Base-by-base conservation (phyloP, 2,113 vertebrate genomes). In the Gorilla gorilla region DNA sequence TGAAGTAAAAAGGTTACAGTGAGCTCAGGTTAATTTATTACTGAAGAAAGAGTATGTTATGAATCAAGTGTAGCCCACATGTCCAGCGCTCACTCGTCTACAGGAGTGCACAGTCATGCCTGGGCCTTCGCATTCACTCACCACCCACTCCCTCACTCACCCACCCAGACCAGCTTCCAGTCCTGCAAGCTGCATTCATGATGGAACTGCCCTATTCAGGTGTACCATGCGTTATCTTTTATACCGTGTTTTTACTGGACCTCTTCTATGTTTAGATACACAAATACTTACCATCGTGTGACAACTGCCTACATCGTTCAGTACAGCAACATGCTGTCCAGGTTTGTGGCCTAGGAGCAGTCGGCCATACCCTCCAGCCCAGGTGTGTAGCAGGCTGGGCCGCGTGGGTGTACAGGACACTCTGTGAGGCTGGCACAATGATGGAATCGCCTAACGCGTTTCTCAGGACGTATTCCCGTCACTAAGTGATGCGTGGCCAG, bases 361-460 rank as follows among this genome's bases (percentile, higher is more conserved):
- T 11, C 0, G 11, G 72, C 70, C 16, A 22, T 13, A 25, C 72
- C 70, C 22, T 23, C 5, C 68, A 38, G 68, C n/a, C 70, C 18
- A 0, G 68, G 70, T 30, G 27, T 23, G 70, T 0, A 9, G 22
- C 5, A 64, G 72, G 40, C 40, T 6, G 12, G 11, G 40, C 40
- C 40, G 6, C 2, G 8, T 1, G 40, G 72, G 38, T 40, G 72
- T 75, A 25, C 72, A 40, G 22, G 14, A 25, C n/a, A 10, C 72
- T 4, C 38, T 43, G 10, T 40, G 38, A 14, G 8, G 38, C 14
- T 1, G 20, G 68, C 38, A 6, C 72, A 13, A 6, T 43, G 40
- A 27, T 0, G 40, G 38, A 11, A 22, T 22, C 9, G 4, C 20
- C 20, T 72, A 1, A 11, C 10, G n/a, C n/a, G 2, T 38, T 9